Conservation (phyloP, 2,888 invertebrate species). For the Phytoseiulus persimilis region DNA sequence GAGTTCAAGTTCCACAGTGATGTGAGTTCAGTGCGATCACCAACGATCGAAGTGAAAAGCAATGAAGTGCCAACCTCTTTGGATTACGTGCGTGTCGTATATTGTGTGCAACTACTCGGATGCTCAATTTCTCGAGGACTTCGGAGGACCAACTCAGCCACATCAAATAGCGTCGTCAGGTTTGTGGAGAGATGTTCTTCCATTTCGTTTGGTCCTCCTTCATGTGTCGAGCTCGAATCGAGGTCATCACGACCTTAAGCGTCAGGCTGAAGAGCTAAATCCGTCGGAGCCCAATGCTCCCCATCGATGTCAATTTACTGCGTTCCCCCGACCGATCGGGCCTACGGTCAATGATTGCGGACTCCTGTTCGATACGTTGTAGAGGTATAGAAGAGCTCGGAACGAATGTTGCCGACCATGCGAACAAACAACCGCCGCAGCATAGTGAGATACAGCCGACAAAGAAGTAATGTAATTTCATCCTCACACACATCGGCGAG, state of each 20-base stretch:
- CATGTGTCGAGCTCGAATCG: too few relatives aligned
- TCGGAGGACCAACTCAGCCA: not conserved
- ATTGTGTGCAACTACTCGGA: not conserved
- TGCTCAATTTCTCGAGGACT: not conserved
- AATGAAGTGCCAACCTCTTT: not conserved
- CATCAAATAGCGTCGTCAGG: not conserved
- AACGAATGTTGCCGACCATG: too few relatives aligned
- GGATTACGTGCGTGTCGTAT: not conserved
- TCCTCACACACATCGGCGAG: not conserved
- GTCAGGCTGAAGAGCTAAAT: too few relatives aligned
- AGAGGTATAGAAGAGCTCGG: too few relatives aligned
- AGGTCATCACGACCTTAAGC: too few relatives aligned
- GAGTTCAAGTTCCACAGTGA: not conserved
- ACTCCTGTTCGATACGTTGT: too few relatives aligned
- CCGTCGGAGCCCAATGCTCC: too few relatives aligned
- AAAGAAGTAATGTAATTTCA: not conserved
- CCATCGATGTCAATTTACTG: too few relatives aligned
- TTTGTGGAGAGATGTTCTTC: too few relatives aligned
- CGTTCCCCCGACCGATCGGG: too few relatives aligned
- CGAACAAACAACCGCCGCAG: not conserved
- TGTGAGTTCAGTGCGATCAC: not conserved
- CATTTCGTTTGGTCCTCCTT: too few relatives aligned
- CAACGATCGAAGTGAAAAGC: not conserved
- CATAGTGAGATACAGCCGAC: not conserved
- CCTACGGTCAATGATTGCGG: too few relatives aligned